Base-by-base conservation (phyloP, 2,113 vertebrate genomes). In the Heteronetta atricapilla region DNA sequence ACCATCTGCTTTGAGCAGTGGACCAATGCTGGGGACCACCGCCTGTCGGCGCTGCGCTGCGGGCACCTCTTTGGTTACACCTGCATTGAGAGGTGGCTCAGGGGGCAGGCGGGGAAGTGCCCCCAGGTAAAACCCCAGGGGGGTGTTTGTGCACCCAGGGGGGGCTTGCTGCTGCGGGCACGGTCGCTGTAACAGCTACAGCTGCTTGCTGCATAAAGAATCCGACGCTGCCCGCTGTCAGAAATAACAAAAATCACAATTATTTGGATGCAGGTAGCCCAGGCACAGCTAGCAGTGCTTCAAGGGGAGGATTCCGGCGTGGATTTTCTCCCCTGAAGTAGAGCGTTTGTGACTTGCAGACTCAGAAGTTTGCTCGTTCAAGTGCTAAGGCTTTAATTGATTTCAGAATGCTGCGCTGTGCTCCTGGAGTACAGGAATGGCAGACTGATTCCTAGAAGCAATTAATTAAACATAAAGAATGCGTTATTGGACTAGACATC, bases 1-100 rank as follows among this genome's bases (percentile, higher is more conserved):
- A 95, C 98, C 12, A 99, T 99, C 96, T 99, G 99, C 96, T 99
- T 99, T 20, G 99, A 99, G 93, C 97, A 98, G 8, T 99, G 99
- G 99, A 99, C 99, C 42, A 98, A 98, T 1, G 98, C 98, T 10
- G 99, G 99, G 16, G 98, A 98, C 3, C 99, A 99, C 96, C 97
- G 99, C 1, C 98, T 99, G 29, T 98, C 98, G 0, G 98, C 99
- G 0, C 94, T 99, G 96, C 99, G 98, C 9, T 99, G 99, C 22
- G 99, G 99, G 1, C 99, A 99, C 90, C 98, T 99, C 2, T 99
- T 99, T 52, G 99, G 99, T 52, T 98, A 97, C 94, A 98, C 96
- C 0, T 99, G 99, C 97, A 99, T 99, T 36, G 97, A 98, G 6
- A 98, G 97, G 74, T 99, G 99, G 99, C 98, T 99, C 64, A 98